Evolutionary conservation across 2,888 invertebrate genomes (phyloP).

Genomic region (Altica lythri): DNA sequence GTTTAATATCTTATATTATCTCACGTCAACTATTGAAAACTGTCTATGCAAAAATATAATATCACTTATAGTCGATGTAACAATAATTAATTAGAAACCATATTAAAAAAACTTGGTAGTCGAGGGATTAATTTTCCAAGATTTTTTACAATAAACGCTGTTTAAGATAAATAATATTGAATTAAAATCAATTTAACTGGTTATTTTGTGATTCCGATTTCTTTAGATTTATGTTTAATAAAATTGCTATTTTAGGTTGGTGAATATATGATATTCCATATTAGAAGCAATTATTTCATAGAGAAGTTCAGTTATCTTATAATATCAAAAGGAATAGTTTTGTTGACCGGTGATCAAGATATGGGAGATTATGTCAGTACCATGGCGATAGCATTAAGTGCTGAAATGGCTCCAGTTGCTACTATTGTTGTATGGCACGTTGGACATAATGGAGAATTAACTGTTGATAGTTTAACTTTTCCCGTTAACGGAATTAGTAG

Average conservation of each 20-base stretch:
- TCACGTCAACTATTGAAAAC: too few relatives aligned
- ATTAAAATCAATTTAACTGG: too few relatives aligned
- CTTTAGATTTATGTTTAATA: too few relatives aligned
- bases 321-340: constrained; percentile 89
- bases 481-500: constrained; percentile 93
- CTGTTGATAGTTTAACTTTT: constrained; percentile 94
- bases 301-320: constrained; percentile 89
- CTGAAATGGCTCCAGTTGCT: constrained; percentile 92
- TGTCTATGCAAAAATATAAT: too few relatives aligned
- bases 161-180: too few relatives aligned
- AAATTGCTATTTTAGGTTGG: constrained; percentile 78
- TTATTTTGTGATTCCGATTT: too few relatives aligned
- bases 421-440: constrained; percentile 89
- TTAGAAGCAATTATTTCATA: constrained; percentile 88
- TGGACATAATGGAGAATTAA: constrained; percentile 79
- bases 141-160: too few relatives aligned
- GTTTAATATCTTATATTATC: too few relatives aligned
- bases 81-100: too few relatives aligned
- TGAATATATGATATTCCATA: constrained; percentile 92
- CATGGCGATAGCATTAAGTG: constrained; percentile 79
- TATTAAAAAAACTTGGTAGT: too few relatives aligned
- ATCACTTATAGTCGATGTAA: too few relatives aligned
- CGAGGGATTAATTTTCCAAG: too few relatives aligned
- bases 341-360: constrained; percentile 81
- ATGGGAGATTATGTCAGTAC: constrained; percentile 80